Conservation (phyloP, 1,140 invertebrate species). For the Trypoxylus dichotomus region DNA sequence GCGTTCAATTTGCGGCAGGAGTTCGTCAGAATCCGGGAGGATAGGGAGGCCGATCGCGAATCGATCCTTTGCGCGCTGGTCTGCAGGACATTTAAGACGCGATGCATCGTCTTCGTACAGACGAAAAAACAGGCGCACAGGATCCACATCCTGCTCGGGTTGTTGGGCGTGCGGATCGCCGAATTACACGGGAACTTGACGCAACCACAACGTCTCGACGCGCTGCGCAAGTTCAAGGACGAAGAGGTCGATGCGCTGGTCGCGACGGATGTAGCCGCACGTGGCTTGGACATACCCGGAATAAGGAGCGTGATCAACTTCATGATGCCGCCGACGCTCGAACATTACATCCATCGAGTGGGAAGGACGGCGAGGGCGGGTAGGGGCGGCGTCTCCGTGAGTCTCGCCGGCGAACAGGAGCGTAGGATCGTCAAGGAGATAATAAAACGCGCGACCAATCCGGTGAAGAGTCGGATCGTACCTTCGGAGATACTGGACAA, state of each 20-base stretch:
- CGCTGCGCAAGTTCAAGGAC: constrained; percentile 87
- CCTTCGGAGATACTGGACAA: constrained; percentile 87
- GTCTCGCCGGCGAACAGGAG: constrained; percentile 91
- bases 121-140: constrained; percentile 94
- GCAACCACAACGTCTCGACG: constrained; percentile 88
- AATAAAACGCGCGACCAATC: constrained; percentile 81
- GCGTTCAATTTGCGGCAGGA: constrained; percentile 95
- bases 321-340: constrained; percentile 88
- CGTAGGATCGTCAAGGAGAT: constrained; percentile 89
- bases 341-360: constrained; percentile 93
- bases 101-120: constrained; percentile 93
- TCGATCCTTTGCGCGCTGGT: constrained; percentile 88
- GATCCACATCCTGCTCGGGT: constrained; percentile 85
- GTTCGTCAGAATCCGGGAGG: constrained; percentile 81
- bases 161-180: constrained; percentile 69
- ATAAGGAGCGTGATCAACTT: constrained; percentile 98
- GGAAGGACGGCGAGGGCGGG: constrained; percentile 91
- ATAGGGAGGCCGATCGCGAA: constrained; percentile 87
- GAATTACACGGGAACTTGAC: constrained; percentile 96
- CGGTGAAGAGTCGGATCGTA: constrained; percentile 86
- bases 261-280: constrained; percentile 94
- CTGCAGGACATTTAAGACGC: constrained; percentile 89
- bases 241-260: constrained; percentile 88
- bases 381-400: constrained; percentile 85
- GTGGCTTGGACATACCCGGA: constrained; percentile 94